Evolutionary conservation across 2,888 invertebrate species (phyloP), one percentile per base, ranked within the genome.

Genomic region (Harpagoxenus sublaevis): DNA sequence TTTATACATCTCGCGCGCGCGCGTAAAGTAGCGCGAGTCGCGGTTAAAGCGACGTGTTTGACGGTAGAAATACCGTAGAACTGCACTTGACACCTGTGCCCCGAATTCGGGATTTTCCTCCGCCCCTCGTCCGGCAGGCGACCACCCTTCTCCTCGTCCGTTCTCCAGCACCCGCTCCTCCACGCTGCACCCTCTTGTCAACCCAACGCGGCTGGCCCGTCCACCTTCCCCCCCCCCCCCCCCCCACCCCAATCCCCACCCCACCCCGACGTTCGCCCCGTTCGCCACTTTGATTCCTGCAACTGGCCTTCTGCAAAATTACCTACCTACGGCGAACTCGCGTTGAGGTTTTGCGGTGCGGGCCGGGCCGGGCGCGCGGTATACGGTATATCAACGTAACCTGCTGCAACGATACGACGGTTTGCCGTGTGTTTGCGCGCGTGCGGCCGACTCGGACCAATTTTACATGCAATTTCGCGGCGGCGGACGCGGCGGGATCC

Each of bases 401-500:
- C 74, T 73, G 65, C 70, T 81, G 57, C 70, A 45, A 35, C 63
- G 65, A 2, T 2, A 35, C 28, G 9, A 51, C 68, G 42, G 35
- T 48, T 70, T 28, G 65, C 60, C 48, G 53, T 48, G 71, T 28
- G 79, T 42, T 42, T 39, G 66, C 63, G 55, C 42, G 83, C 82
- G 82, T 74, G 85, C 84, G 84, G 55, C 74, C 62, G 85, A 81
- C 83, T 87, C 90, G 85, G 88, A 86, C 87, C 90, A 91, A 91
- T 90, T 89, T 91, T 91, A 90, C 89, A 88, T 91, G 91, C 90
- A 91, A 91, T 91, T 91, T 91, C 89, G 87, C 83, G 89, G 86
- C 83, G 86, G 87, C 68, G 85, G 84, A 81, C 82, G 88, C 74
- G 88, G 84, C 74, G 86, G 86, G 60, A 48, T 68, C 45, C 45